Percentiles rank a stretch among this genome's conserved stretches.
phyloP scores from a whole-genome alignment of 2,888 invertebrate species.

The Bimastos eiseni region DNA sequence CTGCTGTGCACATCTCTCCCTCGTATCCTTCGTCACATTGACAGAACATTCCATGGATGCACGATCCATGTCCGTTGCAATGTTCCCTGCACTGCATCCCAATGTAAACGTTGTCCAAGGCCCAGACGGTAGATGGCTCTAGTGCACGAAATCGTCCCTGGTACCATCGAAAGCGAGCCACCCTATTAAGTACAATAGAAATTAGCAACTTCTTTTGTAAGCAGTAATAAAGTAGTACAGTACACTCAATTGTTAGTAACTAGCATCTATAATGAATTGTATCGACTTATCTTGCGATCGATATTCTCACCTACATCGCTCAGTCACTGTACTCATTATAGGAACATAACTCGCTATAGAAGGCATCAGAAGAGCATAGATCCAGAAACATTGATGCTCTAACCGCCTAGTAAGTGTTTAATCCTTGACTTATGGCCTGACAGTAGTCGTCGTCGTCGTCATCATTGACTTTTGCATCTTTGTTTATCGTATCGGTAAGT shows the following conservation, averaged over 20 bases:
- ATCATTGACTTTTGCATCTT: not conserved
- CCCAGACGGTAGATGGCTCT: slow-evolving; percentile 61
- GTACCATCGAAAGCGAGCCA: slow-evolving; percentile 62
- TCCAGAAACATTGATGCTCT: no score
- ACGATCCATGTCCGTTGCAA: slow-evolving; percentile 62
- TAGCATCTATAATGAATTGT: no score
- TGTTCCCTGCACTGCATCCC: slow-evolving; percentile 61
- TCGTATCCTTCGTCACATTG: slow-evolving; percentile 57
- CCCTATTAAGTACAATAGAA: slow-evolving; percentile 45
- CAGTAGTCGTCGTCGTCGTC: not conserved
- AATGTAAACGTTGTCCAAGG: slow-evolving; percentile 62
- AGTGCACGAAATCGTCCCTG: slow-evolving; percentile 56
- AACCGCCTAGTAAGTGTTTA: no score
- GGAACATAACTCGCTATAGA: no score
- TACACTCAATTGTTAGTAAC: no score
- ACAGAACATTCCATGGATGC: slow-evolving; percentile 54
- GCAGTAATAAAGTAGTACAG: no score
- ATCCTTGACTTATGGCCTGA: no score
- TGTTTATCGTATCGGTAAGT: not conserved
- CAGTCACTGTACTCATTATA: no score
- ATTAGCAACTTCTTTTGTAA: not conserved
- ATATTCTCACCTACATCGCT: no score
- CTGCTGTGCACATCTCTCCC: slow-evolving; percentile 51
- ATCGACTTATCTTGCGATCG: no score
- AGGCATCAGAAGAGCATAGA: no score